A percentile compares a stretch with the other conserved stretches of the same genome.
Conservation (phyloP, 2,113 vertebrate genomes). For the Etheostoma cragini region DNA sequence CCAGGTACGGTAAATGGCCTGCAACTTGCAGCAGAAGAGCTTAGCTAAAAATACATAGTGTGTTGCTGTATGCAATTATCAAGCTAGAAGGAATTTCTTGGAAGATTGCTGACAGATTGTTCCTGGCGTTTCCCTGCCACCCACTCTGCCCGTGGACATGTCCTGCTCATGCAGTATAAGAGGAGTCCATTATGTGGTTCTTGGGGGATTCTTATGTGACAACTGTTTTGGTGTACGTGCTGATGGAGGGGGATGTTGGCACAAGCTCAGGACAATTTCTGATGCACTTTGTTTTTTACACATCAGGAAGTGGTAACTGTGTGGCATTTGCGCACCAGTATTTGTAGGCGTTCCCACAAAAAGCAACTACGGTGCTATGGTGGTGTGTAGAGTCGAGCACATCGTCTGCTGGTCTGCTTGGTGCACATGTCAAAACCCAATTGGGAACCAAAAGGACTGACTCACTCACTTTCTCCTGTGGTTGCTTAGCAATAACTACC, state of each 20-base stretch:
- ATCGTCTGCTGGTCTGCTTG: slow-evolving; percentile 28
- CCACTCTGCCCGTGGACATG: slow-evolving; percentile 52
- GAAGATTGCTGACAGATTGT: slow-evolving; percentile 71
- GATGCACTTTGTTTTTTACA: slow-evolving; percentile 4
- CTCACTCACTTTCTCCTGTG: slow-evolving; percentile 42
- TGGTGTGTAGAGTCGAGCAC: slow-evolving; percentile 12
- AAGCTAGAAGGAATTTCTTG: slow-evolving; percentile 51
- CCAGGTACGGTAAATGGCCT: slow-evolving; percentile 58
- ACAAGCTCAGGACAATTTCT: slow-evolving; percentile 14
- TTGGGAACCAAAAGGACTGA: slow-evolving; percentile 37
- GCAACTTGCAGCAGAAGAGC: slow-evolving; percentile 43
- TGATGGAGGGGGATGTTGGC: slow-evolving; percentile 38
- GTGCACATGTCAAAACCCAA: slow-evolving; percentile 23
- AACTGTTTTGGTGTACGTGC: slow-evolving; percentile 46
- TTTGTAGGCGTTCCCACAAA: slow-evolving; percentile 1
- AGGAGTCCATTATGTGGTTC: slow-evolving; percentile 49
- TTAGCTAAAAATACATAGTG: slow-evolving; percentile 62
- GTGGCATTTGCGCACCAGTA: slow-evolving; percentile 13
- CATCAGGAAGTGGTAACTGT: slow-evolving; percentile 12
- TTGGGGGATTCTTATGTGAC: slow-evolving; percentile 48
- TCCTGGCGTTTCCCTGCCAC: slow-evolving; percentile 58
- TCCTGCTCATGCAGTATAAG: slow-evolving; percentile 22
- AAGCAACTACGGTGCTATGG: slow-evolving; percentile 1
- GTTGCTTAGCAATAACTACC: slow-evolving; percentile 65
- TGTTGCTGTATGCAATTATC: slow-evolving; percentile 66